Conservation (phyloP, 2,113 vertebrate species). For the Orcinus orca region DNA sequence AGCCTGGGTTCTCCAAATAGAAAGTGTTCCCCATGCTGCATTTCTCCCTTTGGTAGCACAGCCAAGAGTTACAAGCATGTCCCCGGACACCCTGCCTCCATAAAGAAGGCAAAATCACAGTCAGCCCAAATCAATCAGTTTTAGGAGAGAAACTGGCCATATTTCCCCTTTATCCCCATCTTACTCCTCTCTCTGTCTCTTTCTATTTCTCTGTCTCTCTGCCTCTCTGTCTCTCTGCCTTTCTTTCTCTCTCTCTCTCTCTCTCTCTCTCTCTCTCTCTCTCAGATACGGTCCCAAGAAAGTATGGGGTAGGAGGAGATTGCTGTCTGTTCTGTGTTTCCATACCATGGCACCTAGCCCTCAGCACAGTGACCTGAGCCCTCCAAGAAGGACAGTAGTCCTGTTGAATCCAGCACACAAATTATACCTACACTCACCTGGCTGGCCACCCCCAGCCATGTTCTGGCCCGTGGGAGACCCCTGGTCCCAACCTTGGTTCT, state of each 20-base stretch:
- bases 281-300: neutral
- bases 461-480: neutral
- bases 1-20: neutral
- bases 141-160: neutral
- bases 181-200: neutral
- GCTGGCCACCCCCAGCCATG: rapidly evolving
- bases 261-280: neutral
- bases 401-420: neutral
- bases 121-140: neutral
- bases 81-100: neutral
- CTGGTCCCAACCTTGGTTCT: neutral
- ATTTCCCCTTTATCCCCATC: neutral
- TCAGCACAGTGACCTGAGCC: neutral
- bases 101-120: neutral
- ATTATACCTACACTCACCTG: neutral
- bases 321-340: neutral
- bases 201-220: too few relatives aligned
- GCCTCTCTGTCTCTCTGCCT: neutral
- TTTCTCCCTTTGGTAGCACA: neutral
- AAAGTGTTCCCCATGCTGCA: neutral
- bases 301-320: neutral
- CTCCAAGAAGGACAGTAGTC: neutral
- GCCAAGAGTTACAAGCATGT: neutral
- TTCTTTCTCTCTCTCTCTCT: neutral
- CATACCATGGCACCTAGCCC: rapidly evolving